phyloP scores from a whole-genome alignment of 2,113 vertebrate genomes.

The Scomber scombrus region DNA sequence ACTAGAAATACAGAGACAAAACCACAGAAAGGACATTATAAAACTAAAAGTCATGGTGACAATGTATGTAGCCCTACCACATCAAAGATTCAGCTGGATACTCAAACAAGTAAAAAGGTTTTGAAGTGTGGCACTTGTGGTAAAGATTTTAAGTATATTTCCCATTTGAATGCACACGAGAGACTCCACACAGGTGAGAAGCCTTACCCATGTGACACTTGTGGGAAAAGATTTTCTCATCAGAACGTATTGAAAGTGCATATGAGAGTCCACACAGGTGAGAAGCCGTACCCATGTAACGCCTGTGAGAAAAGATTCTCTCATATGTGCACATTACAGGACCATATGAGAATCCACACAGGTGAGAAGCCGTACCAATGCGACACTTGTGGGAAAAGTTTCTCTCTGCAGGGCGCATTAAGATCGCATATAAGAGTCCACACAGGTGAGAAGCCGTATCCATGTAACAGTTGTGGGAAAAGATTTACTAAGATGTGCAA shows the following conservation, averaged over 20 bases:
- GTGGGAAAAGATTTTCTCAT: too few species aligned
- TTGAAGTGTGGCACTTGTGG: slow-evolving; percentile 23
- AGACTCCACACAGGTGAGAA: too few species aligned
- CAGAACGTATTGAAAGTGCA: too few species aligned
- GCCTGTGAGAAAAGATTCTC: neutral
- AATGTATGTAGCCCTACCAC: neutral
- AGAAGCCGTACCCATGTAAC: neutral
- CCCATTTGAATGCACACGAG: neutral
- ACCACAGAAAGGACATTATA: neutral
- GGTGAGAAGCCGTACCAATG: too few species aligned
- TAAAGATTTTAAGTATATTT: slow-evolving; percentile 8
- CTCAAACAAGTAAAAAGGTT: neutral
- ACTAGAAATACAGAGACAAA: neutral
- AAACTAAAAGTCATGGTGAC: neutral
- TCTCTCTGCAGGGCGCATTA: too few species aligned
- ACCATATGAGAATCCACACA: neutral
- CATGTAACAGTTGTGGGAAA: too few species aligned
- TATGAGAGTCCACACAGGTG: neutral
- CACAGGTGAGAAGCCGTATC: too few species aligned
- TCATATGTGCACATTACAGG: neutral
- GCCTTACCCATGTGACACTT: too few species aligned
- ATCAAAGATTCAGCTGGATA: neutral
- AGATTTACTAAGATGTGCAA: too few species aligned
- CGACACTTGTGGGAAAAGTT: too few species aligned
- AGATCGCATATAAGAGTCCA: too few species aligned